phyloP scores from a whole-genome alignment of 2,888 invertebrate genomes.

The Euspilapteryx auroguttella region DNA sequence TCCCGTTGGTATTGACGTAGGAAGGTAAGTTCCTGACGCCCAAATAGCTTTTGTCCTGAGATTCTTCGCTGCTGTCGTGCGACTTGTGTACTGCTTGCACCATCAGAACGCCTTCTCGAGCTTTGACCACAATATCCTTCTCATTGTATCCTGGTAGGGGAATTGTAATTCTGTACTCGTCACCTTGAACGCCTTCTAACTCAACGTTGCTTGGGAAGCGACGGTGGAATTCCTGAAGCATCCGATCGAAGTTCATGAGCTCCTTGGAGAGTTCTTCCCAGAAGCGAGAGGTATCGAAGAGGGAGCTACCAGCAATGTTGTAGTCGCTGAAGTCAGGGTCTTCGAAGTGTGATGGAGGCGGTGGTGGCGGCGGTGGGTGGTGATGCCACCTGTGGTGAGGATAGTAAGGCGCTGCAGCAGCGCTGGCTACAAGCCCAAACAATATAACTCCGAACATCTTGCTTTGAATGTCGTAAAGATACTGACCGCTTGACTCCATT shows the following conservation, averaged over 20 bases:
- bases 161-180: slow-evolving; percentile 27
- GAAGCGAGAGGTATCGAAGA: slow-evolving; percentile 5
- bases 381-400: neutral
- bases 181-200: slow-evolving; percentile 18
- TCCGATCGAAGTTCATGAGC: slow-evolving; percentile 20
- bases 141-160: slow-evolving; percentile 24
- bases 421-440: neutral
- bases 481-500: too few relatives aligned
- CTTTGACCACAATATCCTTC: slow-evolving; percentile 37
- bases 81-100: slow-evolving; percentile 29
- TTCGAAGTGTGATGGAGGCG: neutral
- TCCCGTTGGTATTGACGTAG: slow-evolving; percentile 21
- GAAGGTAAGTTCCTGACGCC: slow-evolving; percentile 24
- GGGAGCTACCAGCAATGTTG: slow-evolving; percentile 1
- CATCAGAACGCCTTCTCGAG: slow-evolving; percentile 29
- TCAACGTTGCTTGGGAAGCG: slow-evolving; percentile 19
- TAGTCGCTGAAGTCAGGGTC: neutral
- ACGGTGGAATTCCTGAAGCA: slow-evolving; percentile 18
- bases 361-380: neutral
- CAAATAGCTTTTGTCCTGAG: slow-evolving; percentile 17
- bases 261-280: slow-evolving; percentile 2
- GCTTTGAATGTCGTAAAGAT: too few relatives aligned
- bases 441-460: neutral
- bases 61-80: slow-evolving; percentile 8
- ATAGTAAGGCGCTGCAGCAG: neutral